These are phyloP conservation scores for Metacarcinus magister DNA, from an alignment of 2,888 invertebrate species.

Conservation along the genomic window DNA sequence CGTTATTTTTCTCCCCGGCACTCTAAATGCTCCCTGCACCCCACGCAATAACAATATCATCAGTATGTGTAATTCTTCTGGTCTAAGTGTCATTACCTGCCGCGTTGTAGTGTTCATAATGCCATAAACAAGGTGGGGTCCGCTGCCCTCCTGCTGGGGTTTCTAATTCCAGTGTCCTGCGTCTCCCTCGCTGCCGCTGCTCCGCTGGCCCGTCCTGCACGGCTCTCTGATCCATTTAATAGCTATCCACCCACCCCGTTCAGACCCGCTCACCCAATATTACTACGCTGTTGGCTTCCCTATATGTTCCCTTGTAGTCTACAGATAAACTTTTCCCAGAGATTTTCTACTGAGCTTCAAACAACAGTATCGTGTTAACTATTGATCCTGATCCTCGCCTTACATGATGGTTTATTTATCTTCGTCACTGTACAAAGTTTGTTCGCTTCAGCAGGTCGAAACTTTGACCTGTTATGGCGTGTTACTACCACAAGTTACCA, in stretches of 20 bases:
- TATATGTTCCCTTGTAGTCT: not conserved
- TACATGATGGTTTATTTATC: not conserved
- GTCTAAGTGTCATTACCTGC: constrained; percentile 45
- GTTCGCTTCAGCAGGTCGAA: not conserved
- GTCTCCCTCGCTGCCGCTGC: not conserved
- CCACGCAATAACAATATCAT: constrained; percentile 41
- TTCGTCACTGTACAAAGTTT: not conserved
- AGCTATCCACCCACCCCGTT: not conserved
- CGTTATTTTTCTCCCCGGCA: not conserved
- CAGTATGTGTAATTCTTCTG: not conserved
- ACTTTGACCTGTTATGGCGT: not conserved
- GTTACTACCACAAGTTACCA: no score
- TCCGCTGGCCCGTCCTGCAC: not conserved
- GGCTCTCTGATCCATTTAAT: constrained; percentile 12
- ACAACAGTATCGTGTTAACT: not conserved
- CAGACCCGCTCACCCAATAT: not conserved
- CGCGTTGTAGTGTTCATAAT: constrained; percentile 11
- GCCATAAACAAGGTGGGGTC: not conserved
- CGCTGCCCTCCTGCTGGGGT: not conserved
- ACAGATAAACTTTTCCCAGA: not conserved
- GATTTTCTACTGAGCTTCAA: not conserved
- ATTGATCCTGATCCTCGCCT: not conserved
- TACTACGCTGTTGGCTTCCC: constrained; percentile 7
- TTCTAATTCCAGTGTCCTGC: constrained; percentile 17
- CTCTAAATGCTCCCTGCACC: not conserved